These are phyloP conservation scores for Oasisia sp. DNA, from an alignment of 2,888 invertebrate species.

Conservation along the genomic window DNA sequence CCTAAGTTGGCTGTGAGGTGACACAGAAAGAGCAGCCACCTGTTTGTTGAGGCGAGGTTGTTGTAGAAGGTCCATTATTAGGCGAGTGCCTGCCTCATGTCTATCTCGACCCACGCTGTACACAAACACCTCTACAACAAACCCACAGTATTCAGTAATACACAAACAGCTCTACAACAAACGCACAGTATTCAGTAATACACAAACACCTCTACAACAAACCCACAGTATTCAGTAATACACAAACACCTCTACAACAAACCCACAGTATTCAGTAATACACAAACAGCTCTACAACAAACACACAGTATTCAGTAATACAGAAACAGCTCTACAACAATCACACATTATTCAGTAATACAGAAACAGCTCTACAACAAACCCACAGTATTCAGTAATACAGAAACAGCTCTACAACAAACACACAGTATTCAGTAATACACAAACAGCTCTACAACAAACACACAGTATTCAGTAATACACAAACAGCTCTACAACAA, in stretches of 20 bases:
- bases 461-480: neutral
- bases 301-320: no score
- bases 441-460: neutral
- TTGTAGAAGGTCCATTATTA: conserved; percentile 67
- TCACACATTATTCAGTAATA: conserved; percentile 26
- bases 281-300: conserved; percentile 49
- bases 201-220: conserved; percentile 49
- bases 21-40: conserved; percentile 60
- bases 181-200: conserved; percentile 26
- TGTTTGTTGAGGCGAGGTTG: conserved; percentile 73
- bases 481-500: neutral
- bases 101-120: conserved; percentile 54
- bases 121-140: conserved; percentile 49
- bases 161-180: neutral
- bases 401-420: neutral
- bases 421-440: neutral
- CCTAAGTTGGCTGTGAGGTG: neutral
- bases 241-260: neutral
- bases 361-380: conserved; percentile 49
- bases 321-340: neutral
- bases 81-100: conserved; percentile 57
- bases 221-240: no score
- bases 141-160: no score
- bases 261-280: conserved; percentile 26
- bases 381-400: no score